These are phyloP conservation scores for Carlito syrichta DNA, from an alignment of 2,113 vertebrate species.

Conservation along the genomic window DNA sequence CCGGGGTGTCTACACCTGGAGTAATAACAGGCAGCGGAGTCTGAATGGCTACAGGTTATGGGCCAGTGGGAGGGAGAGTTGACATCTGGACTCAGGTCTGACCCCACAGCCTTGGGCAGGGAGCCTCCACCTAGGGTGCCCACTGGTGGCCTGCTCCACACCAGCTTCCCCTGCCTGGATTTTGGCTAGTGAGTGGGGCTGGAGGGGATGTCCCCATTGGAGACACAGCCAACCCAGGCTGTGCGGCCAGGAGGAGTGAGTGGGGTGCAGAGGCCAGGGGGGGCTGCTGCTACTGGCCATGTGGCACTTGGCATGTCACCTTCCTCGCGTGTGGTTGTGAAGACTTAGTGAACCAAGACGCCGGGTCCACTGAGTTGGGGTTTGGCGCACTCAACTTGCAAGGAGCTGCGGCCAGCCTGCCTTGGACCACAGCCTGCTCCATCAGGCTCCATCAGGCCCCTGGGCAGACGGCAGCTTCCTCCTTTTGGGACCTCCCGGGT, in stretches of 20 bases:
- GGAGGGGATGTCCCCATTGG: no score
- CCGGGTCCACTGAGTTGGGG: neutral
- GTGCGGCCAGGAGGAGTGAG: no score
- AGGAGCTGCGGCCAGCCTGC: neutral
- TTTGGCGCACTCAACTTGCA: neutral
- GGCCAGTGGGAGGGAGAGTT: neutral
- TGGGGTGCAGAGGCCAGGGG: no score
- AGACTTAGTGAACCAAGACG: neutral
- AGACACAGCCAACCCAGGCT: no score
- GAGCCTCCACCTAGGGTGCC: neutral
- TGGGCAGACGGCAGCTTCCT: no score
- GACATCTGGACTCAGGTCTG: neutral
- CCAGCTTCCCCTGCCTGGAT: neutral
- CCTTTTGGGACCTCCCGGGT: neutral
- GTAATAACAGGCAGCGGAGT: no score
- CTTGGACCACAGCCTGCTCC: neutral
- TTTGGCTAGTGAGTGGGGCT: neutral
- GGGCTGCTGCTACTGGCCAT: no score
- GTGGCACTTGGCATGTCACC: no score
- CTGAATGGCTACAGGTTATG: neutral
- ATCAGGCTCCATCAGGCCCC: rapidly evolving
- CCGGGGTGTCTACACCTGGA: no score
- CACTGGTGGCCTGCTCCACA: no score
- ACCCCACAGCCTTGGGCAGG: neutral
- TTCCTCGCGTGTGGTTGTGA: neutral